A percentile compares a stretch with the other conserved stretches of the same genome.
Conservation (phyloP, 2,113 vertebrate species). For the Elgaria multicarinata region DNA sequence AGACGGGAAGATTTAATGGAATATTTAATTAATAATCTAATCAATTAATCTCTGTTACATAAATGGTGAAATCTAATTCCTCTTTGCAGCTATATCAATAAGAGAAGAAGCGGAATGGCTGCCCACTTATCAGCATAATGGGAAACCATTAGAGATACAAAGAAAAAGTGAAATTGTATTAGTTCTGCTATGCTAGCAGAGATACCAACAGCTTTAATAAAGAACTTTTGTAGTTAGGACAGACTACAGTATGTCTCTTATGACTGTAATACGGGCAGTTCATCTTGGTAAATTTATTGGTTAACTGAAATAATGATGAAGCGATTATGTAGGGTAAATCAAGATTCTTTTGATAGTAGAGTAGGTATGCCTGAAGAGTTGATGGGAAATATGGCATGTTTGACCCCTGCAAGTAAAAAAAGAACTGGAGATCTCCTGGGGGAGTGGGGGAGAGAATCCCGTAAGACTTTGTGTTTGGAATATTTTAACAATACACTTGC, state of each 20-base stretch:
- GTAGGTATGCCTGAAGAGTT: background rate
- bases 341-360: background rate
- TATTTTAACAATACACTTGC: conserved; percentile 62
- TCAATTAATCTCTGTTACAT: conserved; percentile 82
- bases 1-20: conserved; percentile 76
- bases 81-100: conserved; percentile 75
- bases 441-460: conserved; percentile 10
- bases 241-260: conserved; percentile 30
- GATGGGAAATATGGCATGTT: background rate
- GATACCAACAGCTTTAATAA: conserved; percentile 50
- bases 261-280: conserved; percentile 24
- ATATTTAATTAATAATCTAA: conserved; percentile 86
- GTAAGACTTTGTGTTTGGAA: conserved; percentile 58
- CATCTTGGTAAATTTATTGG: conserved; percentile 40
- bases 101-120: conserved; percentile 69
- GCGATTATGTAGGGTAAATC: conserved; percentile 27
- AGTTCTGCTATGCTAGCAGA: conserved; percentile 63
- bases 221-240: conserved; percentile 49
- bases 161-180: conserved; percentile 69
- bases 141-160: conserved; percentile 68
- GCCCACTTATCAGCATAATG: conserved; percentile 74
- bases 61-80: conserved; percentile 78
- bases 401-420: background rate
- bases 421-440: conserved; percentile 17
- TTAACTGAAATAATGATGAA: background rate